Evolutionary conservation across 2,113 vertebrate genomes (phyloP).

Genomic region (Typhlomys cinereus): DNA sequence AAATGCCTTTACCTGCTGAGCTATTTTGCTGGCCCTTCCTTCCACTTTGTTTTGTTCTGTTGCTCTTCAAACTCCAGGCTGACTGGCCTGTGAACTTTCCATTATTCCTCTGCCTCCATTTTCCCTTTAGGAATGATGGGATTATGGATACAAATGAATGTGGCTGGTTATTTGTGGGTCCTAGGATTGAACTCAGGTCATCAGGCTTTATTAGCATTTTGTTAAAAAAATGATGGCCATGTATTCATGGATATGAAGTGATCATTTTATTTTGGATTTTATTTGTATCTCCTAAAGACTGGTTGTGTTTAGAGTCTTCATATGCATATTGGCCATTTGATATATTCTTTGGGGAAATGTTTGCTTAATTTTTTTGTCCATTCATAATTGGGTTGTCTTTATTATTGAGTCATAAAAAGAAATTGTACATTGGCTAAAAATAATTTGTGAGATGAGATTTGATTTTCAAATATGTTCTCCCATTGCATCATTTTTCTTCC

Average conservation of each 20-base stretch:
- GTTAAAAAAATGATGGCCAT: not conserved
- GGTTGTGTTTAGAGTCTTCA: not conserved
- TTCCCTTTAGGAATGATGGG: too few relatives aligned
- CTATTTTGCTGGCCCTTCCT: too few relatives aligned
- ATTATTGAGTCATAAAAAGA: not conserved
- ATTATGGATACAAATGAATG: too few relatives aligned
- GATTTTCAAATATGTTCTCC: slow-evolving; percentile 30
- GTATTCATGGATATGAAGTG: not conserved
- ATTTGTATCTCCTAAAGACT: slow-evolving; percentile 6
- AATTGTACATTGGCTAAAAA: not conserved
- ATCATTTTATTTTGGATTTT: not conserved
- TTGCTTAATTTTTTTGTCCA: slow-evolving; percentile 8
- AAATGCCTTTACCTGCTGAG: too few relatives aligned
- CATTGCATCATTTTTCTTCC: not conserved
- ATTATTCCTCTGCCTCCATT: too few relatives aligned
- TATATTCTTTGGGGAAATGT: slow-evolving; percentile 22
- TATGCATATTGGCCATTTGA: not conserved
- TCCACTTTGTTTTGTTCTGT: too few relatives aligned
- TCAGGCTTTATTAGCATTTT: not conserved
- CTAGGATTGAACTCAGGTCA: not conserved
- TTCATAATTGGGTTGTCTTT: slow-evolving; percentile 37
- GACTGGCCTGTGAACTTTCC: too few relatives aligned
- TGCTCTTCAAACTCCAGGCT: too few relatives aligned
- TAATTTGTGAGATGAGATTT: not conserved
- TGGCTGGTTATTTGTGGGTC: too few relatives aligned